Evolutionary conservation across 64 coral and sea anemone genomes (phyloP), one percentile per base, ranked within the genome.

Genomic region (Dendronephthya gigantea): DNA sequence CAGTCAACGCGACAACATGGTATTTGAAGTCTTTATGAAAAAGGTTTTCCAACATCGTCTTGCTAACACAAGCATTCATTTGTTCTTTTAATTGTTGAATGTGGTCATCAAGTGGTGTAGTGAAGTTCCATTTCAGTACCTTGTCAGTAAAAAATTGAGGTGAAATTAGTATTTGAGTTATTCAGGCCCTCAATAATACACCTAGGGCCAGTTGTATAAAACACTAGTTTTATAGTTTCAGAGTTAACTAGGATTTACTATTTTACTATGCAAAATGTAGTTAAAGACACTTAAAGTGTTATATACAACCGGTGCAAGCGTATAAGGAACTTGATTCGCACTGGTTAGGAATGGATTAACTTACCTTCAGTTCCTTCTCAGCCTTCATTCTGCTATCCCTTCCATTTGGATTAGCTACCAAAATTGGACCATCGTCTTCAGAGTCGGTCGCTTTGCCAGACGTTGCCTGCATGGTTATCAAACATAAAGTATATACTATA

Each of bases 121-220:
- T 85, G 69, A 98, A 98, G 84, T 98, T 98, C 95, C 94, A 97
- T 34, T 97, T 97, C 50, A 97, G 86, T 4, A 91, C 89, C 94
- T 97, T 33, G 17, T 75, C 14, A 81, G 9, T 65, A 19, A 62
- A 22, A 0, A n/a, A 19, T 56, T 35, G n/a, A n/a, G n/a, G n/a
- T n/a, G n/a, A n/a, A n/a, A n/a, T n/a, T n/a, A n/a, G n/a, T n/a
- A n/a, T n/a, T n/a, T n/a, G n/a, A n/a, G n/a, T n/a, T n/a, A n/a
- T n/a, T n/a, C n/a, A n/a, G n/a, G n/a, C n/a, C n/a, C n/a, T n/a
- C n/a, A n/a, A n/a, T n/a, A n/a, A n/a, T n/a, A n/a, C n/a, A n/a
- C n/a, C n/a, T n/a, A n/a, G n/a, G n/a, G n/a, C n/a, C n/a, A n/a
- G n/a, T n/a, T n/a, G n/a, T n/a, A n/a, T n/a, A n/a, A n/a, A n/a